Evolutionary conservation across 2,888 invertebrate species (phyloP), one percentile per base, ranked within the genome.

Genomic region (Pammene aurita): DNA sequence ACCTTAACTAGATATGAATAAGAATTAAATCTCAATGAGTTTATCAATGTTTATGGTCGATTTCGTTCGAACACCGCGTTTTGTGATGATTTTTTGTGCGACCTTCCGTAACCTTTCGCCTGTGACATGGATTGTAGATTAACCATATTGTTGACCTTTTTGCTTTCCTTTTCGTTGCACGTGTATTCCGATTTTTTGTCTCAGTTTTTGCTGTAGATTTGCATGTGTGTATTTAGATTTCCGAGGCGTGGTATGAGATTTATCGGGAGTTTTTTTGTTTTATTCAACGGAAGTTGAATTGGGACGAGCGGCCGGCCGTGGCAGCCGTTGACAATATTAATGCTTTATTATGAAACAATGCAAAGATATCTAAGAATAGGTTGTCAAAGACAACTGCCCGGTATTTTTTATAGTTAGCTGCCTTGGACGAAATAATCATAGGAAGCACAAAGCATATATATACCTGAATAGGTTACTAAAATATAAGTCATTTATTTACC

Each of bases 131-230:
- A 88, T 92, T 89, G 90, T 91, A 90, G 90, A 92, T 92, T 92
- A 91, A 90, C 89, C 87, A 92, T 91, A 92, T 91, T 92, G 91
- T 92, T 92, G 89, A 91, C 88, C 87, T 90, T 92, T 92, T 91
- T 91, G 85, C 86, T 82, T 84, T 80, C 84, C 84, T 85, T 85
- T 82, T 77, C 76, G 84, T 79, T 88, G 89, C 92, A 91, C 90
- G 89, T 92, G 91, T 87, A 80, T 82, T 84, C 80, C 80, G 79
- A 73, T 81, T 86, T 88, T 90, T 89, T 90, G 85, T 83, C 83
- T 83, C 86, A 87, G 87, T 90, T 89, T 91, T 88, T 87, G 80
- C 81, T 76, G 83, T 81, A 85, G 84, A 85, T 87, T 88, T 84
- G 89, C 89, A 89, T 89, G 84, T 89, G 90, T 89, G 84, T 89